Evolutionary conservation across 2,888 invertebrate genomes (phyloP), one percentile per base, ranked within the genome.

Genomic region (Aspidiotus destructor): DNA sequence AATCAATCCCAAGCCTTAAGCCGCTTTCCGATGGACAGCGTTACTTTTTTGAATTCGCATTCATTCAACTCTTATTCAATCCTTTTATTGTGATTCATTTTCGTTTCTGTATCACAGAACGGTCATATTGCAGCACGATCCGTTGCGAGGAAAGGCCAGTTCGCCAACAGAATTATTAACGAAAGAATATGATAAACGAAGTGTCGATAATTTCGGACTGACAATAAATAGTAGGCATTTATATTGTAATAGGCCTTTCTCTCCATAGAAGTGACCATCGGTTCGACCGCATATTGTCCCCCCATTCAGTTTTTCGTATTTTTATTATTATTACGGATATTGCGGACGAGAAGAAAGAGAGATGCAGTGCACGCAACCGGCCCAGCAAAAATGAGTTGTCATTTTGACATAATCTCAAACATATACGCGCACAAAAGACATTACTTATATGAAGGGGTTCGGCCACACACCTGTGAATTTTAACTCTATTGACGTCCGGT

Each of bases 391-490:
- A 57, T 65, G 65, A 65, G 65, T 42, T 65, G 58, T 65, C 65
- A 65, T 65, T 57, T 65, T 65, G 65, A 65, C 65, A 65, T 65
- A 65, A 65, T 65, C 65, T 65, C 65, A 65, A 65, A 65, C 65
- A 61, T n/a, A 61, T 42, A 61, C 15, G 42, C 10, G 15, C 11
- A 62, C 53, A 62, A 58, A 40, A 2, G 54, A 65, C 57, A 65
- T 57, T 17, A 57, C 15, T 41, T 65, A 28, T 28, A 57, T 40
- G 65, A 65, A 58, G 57, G 65, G 57, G 57, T 65, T 65, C 58
- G 65, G 65, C 65, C 65, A 65, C 65, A 28, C 28, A 65, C 65
- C 65, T 65, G 65, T 65, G 65, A 65, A 28, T 65, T 65, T 57
- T 65, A 41, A 54, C 58, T 65, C 57, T 65, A 57, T 65, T 65